Evolutionary conservation across 2,797 vertebrate genomes (phyloP).

Genomic region (Poeciliopsis gracilis): DNA sequence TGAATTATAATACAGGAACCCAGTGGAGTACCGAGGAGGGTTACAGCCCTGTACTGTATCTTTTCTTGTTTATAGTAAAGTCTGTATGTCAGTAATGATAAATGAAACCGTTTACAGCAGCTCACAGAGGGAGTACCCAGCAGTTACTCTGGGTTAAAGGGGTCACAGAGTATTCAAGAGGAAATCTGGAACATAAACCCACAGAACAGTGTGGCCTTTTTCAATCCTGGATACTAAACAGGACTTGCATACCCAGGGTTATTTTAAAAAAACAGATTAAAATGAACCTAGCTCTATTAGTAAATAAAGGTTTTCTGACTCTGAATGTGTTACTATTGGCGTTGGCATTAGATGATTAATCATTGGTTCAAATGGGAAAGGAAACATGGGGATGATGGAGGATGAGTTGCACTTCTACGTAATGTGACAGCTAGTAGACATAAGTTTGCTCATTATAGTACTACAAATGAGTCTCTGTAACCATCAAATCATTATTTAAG

Average conservation of each 20-base stretch:
- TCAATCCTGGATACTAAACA: background rate
- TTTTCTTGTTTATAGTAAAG: slow-evolving; percentile 20
- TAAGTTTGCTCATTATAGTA: background rate
- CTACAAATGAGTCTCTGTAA: background rate
- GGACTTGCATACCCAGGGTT: background rate
- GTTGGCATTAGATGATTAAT: background rate
- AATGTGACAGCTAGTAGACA: background rate
- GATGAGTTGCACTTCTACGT: background rate
- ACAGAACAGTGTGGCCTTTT: background rate
- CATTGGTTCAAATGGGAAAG: background rate
- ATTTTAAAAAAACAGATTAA: background rate
- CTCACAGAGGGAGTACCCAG: background rate
- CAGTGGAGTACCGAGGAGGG: background rate
- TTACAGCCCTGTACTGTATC: background rate
- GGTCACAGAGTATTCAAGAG: background rate
- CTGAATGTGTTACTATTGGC: background rate
- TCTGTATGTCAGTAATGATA: slow-evolving; percentile 12
- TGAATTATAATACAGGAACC: slow-evolving; percentile 4
- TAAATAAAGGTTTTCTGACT: background rate
- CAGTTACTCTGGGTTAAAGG: slow-evolving; percentile 6
- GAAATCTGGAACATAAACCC: background rate
- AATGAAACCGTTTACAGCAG: background rate
- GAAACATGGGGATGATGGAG: background rate
- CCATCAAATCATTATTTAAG: too few species aligned
- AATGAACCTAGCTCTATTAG: background rate